phyloP scores from a whole-genome alignment of 1,140 invertebrate genomes.

The Lordiphosa clarofinis region DNA sequence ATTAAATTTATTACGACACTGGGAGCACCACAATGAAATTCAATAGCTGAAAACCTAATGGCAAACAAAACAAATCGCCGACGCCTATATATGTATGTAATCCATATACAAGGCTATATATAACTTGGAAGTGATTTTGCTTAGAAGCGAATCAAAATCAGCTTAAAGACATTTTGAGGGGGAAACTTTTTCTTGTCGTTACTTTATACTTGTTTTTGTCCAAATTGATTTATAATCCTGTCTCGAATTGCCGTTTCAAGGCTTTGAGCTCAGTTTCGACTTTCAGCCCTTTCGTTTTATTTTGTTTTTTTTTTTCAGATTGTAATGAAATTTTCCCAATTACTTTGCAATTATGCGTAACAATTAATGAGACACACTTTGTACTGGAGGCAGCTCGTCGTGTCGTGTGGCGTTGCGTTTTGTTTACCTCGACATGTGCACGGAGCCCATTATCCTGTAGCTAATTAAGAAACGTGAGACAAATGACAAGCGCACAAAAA shows the following conservation, averaged over 20 bases:
- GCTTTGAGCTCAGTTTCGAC: slow-evolving; percentile 30
- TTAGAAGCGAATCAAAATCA: slow-evolving; percentile 43
- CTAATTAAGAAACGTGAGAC: slow-evolving; percentile 76
- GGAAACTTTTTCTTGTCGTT: slow-evolving; percentile 52
- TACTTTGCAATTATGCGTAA: slow-evolving; percentile 70
- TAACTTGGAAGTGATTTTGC: slow-evolving; percentile 19
- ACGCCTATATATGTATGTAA: slow-evolving; percentile 38
- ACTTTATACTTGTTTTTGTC: slow-evolving; percentile 39
- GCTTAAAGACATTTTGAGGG: slow-evolving; percentile 53
- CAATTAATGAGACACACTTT: slow-evolving; percentile 41
- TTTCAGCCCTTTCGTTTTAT: slow-evolving; percentile 10
- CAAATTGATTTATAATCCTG: slow-evolving; percentile 75
- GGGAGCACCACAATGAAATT: slow-evolving; percentile 71
- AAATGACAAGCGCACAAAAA: slow-evolving; percentile 65
- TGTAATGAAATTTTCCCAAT: slow-evolving; percentile 69
- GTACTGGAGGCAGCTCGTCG: slow-evolving; percentile 17
- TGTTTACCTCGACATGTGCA: slow-evolving; percentile 59
- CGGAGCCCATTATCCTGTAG: slow-evolving; percentile 63
- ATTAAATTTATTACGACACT: slow-evolving; percentile 73
- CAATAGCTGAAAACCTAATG: slow-evolving; percentile 67
- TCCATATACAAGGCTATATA: slow-evolving; percentile 13
- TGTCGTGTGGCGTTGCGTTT: slow-evolving; percentile 16
- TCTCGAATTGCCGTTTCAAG: slow-evolving; percentile 42
- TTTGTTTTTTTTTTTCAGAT: slow-evolving; percentile 14
- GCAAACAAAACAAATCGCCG: slow-evolving; percentile 74